phyloP scores from a whole-genome alignment of 2,888 invertebrate genomes.

The Nomada hirtipes region DNA sequence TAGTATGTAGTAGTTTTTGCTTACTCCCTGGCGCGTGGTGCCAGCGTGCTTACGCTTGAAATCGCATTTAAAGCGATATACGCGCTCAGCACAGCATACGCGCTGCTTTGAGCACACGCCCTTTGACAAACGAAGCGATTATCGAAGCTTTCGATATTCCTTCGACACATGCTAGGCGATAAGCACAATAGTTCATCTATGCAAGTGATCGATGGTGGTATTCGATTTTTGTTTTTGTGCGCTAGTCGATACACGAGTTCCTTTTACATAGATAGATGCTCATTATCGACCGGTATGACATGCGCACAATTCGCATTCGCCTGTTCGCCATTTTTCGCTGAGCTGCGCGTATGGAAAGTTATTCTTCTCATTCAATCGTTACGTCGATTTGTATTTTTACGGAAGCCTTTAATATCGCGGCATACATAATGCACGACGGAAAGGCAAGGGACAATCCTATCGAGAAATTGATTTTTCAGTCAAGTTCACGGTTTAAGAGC shows the following conservation, averaged over 20 bases:
- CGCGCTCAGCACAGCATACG: not conserved
- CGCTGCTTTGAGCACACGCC: conserved; percentile 52
- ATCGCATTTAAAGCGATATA: conserved; percentile 30
- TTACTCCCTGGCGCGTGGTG: conserved; percentile 14
- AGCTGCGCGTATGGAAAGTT: not conserved
- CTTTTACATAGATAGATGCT: not conserved
- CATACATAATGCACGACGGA: too few species aligned
- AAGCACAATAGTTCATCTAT: conserved; percentile 6
- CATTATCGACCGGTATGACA: conserved; percentile 25
- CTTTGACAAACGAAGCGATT: conserved; percentile 73
- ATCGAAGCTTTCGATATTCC: conserved; percentile 48
- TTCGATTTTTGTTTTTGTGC: conserved; percentile 17
- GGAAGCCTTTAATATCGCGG: too few species aligned
- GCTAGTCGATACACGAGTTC: not conserved
- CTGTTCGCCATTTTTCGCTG: not conserved
- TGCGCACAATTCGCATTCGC: not conserved
- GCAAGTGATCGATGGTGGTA: not conserved
- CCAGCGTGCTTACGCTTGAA: conserved; percentile 43
- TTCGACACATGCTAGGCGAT: conserved; percentile 15
- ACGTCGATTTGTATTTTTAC: not conserved
- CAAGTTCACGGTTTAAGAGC: too few species aligned
- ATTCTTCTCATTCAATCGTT: not conserved
- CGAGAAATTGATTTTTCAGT: too few species aligned
- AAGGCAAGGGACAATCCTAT: too few species aligned
- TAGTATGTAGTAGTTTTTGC: conserved; percentile 6